Percentiles rank a stretch among this genome's conserved stretches.
Evolutionary conservation across 2,797 vertebrate genomes (phyloP).

Genomic region (Rhinella marina): DNA sequence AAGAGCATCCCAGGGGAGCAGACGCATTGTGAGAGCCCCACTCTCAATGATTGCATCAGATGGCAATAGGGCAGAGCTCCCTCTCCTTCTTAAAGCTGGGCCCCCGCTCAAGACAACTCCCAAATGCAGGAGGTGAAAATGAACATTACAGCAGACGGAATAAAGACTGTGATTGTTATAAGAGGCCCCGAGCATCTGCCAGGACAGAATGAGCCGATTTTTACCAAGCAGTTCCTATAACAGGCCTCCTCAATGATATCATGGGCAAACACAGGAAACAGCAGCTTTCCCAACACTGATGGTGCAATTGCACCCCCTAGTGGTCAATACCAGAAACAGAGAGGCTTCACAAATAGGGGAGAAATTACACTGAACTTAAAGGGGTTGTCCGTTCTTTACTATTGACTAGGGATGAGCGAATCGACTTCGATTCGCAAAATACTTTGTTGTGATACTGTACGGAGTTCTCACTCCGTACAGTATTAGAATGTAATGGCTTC

Average conservation of each 20-base stretch:
- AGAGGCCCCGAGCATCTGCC: background rate
- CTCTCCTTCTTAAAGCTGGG: background rate
- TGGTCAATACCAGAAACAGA: background rate
- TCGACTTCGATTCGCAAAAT: no score
- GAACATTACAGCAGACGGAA: slow-evolving; percentile 15
- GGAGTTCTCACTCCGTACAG: no score
- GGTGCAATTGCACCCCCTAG: background rate
- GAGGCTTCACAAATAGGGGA: background rate
- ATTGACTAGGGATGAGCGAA: no score
- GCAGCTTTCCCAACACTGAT: background rate
- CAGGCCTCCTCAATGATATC: slow-evolving; percentile 12
- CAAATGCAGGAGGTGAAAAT: slow-evolving; percentile 34
- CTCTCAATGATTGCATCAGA: slow-evolving; percentile 24
- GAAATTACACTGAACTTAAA: no score
- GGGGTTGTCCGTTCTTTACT: no score
- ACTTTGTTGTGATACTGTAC: no score
- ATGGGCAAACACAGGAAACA: background rate
- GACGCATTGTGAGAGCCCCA: slow-evolving; percentile 1
- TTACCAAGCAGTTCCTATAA: slow-evolving; percentile 12
- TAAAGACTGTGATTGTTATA: slow-evolving; percentile 1
- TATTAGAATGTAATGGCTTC: no score
- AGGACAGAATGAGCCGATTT: slow-evolving; percentile 15
- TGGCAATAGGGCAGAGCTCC: background rate
- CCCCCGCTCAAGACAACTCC: slow-evolving; percentile 41
- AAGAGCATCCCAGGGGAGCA: background rate